phyloP scores from a whole-genome alignment of 1,140 invertebrate genomes.

The Neuroterus valhalla region DNA sequence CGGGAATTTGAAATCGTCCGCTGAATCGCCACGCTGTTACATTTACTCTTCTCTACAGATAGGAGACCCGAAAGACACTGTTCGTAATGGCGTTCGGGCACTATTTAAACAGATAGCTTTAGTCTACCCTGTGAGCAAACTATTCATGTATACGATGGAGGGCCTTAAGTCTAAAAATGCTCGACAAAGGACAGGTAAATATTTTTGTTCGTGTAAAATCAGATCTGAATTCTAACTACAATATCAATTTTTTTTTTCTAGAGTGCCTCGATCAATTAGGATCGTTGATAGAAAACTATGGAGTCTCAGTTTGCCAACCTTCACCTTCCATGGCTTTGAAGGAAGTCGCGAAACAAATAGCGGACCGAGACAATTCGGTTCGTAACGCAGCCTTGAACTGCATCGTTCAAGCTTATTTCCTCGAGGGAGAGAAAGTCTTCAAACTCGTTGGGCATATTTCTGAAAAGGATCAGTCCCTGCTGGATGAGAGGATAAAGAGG shows the following conservation, averaged over 20 bases:
- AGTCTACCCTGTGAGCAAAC: slow-evolving; percentile 92
- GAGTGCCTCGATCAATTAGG: slow-evolving; percentile 96
- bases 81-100: slow-evolving; percentile 89
- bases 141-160: slow-evolving; percentile 94
- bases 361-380: slow-evolving; percentile 96
- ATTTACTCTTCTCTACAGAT: slow-evolving; percentile 77
- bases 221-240: too few species aligned
- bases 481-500: slow-evolving; percentile 96
- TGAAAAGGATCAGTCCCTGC: slow-evolving; percentile 94
- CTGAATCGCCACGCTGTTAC: too few species aligned
- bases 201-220: background rate
- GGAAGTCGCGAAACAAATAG: slow-evolving; percentile 95
- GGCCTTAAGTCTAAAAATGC: slow-evolving; percentile 98
- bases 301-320: slow-evolving; percentile 89
- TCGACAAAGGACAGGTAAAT: slow-evolving; percentile 89
- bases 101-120: slow-evolving; percentile 90
- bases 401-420: slow-evolving; percentile 91
- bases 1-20: too few species aligned
- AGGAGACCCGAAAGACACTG: slow-evolving; percentile 96
- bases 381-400: slow-evolving; percentile 96
- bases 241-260: slow-evolving; percentile 57
- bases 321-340: slow-evolving; percentile 87
- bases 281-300: slow-evolving; percentile 89
- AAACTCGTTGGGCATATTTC: slow-evolving; percentile 95
- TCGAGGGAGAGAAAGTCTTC: slow-evolving; percentile 93